Conservation (phyloP, 2,113 vertebrate species). For the Notiomystis cincta region DNA sequence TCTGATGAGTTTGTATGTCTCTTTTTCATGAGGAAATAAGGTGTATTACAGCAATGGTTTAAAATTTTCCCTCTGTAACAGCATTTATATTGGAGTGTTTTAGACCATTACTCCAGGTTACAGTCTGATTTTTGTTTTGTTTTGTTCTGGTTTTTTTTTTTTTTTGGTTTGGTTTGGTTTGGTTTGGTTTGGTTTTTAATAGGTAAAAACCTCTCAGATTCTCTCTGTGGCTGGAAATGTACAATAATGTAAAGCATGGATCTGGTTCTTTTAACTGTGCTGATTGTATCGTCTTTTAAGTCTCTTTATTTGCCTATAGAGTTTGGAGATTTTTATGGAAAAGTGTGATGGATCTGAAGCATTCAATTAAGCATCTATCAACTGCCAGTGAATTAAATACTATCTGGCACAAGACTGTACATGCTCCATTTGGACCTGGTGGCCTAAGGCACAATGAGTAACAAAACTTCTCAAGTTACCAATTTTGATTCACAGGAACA, state of each 20-base stretch:
- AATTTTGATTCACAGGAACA: slow-evolving; percentile 14
- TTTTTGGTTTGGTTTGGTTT: neutral
- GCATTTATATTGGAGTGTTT: neutral
- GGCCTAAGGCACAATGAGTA: neutral
- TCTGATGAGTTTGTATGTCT: neutral
- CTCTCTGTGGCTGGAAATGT: neutral
- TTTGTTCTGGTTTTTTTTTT: neutral
- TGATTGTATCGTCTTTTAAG: neutral
- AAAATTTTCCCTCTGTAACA: neutral
- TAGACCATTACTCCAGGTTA: neutral
- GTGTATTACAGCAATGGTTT: neutral
- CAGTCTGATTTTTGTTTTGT: neutral
- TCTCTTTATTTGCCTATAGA: neutral
- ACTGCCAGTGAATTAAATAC: neutral
- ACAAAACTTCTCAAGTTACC: slow-evolving; percentile 2
- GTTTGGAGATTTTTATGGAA: neutral
- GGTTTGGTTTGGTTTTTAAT: neutral
- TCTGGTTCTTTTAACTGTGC: neutral
- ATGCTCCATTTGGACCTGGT: neutral
- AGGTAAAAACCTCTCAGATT: neutral
- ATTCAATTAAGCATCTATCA: neutral
- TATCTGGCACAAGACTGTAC: neutral
- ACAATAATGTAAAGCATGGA: neutral
- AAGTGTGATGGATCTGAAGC: neutral
- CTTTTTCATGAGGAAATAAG: neutral